Conservation (phyloP, 2,888 invertebrate genomes). For the Megalurothrips usitatus region DNA sequence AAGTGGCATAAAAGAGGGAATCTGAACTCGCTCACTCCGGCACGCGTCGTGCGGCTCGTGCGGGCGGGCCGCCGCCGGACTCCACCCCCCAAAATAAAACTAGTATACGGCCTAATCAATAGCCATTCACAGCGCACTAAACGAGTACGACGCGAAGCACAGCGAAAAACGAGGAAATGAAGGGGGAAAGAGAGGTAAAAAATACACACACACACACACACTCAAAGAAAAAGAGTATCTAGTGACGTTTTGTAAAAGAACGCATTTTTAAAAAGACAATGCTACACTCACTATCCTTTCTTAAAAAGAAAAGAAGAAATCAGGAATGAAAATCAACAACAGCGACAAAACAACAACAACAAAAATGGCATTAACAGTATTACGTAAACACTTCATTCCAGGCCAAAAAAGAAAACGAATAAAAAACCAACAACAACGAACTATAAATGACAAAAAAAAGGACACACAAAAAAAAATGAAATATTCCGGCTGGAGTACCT, state of each 20-base stretch:
- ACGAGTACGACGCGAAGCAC: too few species aligned
- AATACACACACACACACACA: background rate
- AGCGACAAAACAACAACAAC: background rate
- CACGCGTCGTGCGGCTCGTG: too few species aligned
- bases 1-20: too few species aligned
- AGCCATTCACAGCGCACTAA: conserved; percentile 21
- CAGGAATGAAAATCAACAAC: background rate
- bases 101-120: background rate
- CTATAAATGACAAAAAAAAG: background rate
- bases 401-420: background rate
- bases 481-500: conserved; percentile 46
- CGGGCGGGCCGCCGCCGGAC: too few species aligned
- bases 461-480: background rate
- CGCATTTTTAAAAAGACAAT: too few species aligned
- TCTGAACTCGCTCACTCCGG: too few species aligned
- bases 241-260: too few species aligned
- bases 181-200: background rate
- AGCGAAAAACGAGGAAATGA: conserved; percentile 24
- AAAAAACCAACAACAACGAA: background rate
- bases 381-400: too few species aligned
- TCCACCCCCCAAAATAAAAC: background rate
- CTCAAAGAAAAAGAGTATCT: too few species aligned
- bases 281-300: too few species aligned
- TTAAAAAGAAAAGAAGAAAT: background rate
- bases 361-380: background rate